Base-by-base conservation (phyloP, 2,888 invertebrate genomes). In the Anoplius nigerrimus region DNA sequence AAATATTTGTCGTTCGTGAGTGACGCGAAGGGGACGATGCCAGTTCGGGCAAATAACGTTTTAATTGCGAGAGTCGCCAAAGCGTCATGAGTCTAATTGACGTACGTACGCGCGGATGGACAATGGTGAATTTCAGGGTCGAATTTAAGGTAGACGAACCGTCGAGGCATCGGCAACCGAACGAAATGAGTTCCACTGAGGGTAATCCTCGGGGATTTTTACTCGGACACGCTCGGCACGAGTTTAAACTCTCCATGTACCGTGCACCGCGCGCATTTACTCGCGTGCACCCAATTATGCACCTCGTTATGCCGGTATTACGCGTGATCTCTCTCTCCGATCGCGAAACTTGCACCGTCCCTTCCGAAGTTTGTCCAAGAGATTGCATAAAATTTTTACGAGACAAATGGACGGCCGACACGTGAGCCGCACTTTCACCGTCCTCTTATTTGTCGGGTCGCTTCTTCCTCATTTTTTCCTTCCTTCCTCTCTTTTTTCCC, bases 241-340 rank as follows among this genome's bases (percentile, higher is more conserved):
- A 69, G 81, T 66, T 62, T 45, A 48, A 56, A 66, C 43, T 43
- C 55, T 42, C 21, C 27, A 18, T 55, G 2, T 13, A n/a, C 42
- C 59, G 66, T 64, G 69, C 67, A n/a, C 48, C 62, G 18, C 61
- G 70, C 72, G 73, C 71, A 69, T 74, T 71, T 71, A 79, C 69
- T 79, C 76, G 76, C 76, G 78, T 79, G 75, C 79, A 69, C 71
- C 74, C 76, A 80, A 81, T 81, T 79, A 81, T 78, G 75, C 77
- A 79, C 72, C 79, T 81, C 82, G 83, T 83, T 82, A 81, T 80
- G 79, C 71, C 73, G 69, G 74, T 71, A 81, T 82, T 83, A 82
- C 83, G 80, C 78, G 79, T 73, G 79, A 82, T 81, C 80, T 74
- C 77, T 62, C 60, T 69, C 74, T 68, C n/a, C 61, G 71, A 75